Conservation (phyloP, 2,113 vertebrate genomes). For the Furnarius figulus region DNA sequence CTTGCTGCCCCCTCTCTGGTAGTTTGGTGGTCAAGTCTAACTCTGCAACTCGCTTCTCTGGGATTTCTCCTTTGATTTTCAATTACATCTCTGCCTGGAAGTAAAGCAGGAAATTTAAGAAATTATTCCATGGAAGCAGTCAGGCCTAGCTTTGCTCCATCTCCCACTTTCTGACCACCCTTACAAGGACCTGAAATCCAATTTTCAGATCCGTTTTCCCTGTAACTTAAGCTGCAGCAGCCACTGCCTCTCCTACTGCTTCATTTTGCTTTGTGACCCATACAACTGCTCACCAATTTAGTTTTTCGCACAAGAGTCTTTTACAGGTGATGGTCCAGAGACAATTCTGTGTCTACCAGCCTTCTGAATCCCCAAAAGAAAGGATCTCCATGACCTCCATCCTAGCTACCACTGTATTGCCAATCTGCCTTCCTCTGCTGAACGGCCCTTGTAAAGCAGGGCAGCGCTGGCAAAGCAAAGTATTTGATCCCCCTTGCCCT, state of each 20-base stretch:
- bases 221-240: background rate
- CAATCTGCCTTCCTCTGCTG: background rate
- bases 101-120: background rate
- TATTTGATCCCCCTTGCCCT: background rate
- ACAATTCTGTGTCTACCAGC: background rate
- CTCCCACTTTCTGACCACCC: background rate
- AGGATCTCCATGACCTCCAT: background rate
- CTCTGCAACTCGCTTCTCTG: background rate
- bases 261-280: background rate
- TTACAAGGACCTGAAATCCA: background rate
- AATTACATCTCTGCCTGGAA: rapidly evolving
- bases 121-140: background rate
- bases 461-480: background rate
- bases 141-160: background rate
- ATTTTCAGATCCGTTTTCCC: background rate
- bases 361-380: background rate
- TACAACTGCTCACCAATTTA: background rate
- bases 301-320: background rate
- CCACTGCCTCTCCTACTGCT: background rate
- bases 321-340: background rate
- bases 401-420: rapidly evolving
- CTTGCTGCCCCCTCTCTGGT: background rate
- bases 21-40: background rate
- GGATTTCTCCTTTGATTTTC: background rate
- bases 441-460: background rate